Conservation (phyloP, 1,140 invertebrate species). For the Pogonomyrmex barbatus region DNA sequence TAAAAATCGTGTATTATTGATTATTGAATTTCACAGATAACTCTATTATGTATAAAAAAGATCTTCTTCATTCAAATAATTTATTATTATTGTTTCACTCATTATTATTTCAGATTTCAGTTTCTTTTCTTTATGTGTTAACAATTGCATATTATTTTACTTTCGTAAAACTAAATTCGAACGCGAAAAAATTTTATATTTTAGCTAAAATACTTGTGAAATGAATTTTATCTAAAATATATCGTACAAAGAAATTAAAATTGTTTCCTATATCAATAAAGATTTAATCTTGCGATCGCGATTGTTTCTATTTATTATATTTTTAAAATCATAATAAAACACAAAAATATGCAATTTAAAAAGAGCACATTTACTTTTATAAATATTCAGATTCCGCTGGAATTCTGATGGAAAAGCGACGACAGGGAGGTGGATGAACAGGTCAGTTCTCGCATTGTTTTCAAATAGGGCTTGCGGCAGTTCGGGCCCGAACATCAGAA, state of each 20-base stretch:
- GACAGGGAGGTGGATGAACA: background rate
- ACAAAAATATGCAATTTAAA: background rate
- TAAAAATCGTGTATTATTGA: background rate
- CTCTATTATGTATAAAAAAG: background rate
- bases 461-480: background rate
- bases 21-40: background rate
- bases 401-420: background rate
- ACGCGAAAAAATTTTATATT: background rate
- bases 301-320: background rate
- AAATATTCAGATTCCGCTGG: background rate
- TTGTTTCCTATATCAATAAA: background rate
- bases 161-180: background rate
- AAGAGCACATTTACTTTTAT: background rate
- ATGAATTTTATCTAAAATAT: background rate
- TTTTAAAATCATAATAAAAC: background rate
- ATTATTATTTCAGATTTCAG: background rate
- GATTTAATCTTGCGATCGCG: background rate
- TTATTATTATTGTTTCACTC: background rate
- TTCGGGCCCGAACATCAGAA: conserved; percentile 56
- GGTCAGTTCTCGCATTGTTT: conserved; percentile 11
- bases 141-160: background rate
- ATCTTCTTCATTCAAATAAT: background rate
- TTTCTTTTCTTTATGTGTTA: background rate
- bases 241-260: background rate
- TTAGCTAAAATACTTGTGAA: background rate